Evolutionary conservation across 2,888 invertebrate genomes (phyloP), one percentile per base, ranked within the genome.

Genomic region (Amorpha juglandis): DNA sequence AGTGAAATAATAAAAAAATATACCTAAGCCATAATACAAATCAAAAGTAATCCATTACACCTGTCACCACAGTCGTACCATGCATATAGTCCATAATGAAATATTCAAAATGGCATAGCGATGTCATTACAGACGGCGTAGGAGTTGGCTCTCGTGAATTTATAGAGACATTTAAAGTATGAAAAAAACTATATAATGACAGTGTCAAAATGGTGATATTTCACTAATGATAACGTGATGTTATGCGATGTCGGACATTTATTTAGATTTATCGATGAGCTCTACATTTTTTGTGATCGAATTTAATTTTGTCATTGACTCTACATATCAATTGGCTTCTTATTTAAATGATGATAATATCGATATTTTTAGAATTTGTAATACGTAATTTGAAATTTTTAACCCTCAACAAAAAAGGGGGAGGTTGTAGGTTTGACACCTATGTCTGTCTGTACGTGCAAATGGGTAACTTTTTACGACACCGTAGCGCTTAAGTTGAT

Each of bases 161-260:
- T 42, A 58, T 58, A 19, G 42, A 42, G 58, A 42, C 58, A 58
- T 19, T 58, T 58, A 58, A 38, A 42, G 38, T 16, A 55, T 0
- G 35, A 55, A 58, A 42, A 33, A 58, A 58, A 58, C 19, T 19
- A 58, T 19, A 42, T 58, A 38, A 58, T 58, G 58, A 21, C 38
- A 11, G 58, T 42, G 58, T 58, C 58, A 58, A 58, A 58, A 58
- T 19, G 42, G 42, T 42, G 19, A 58, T 58, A 58, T 58, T 38
- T 58, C 38, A 35, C 33, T 53, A 53, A 53, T 58, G 58, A 58
- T 58, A 58, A 58, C 58, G 58, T 38, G 38, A 42, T 35, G 53
- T 53, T 42, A 42, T 38, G 58, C 38, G 58, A 27, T 6, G 27
- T 11, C 52, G 52, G 27, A 58, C 16, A 38, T 58, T 58, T 21